phyloP scores from a whole-genome alignment of 2,113 vertebrate species.

The Heterocephalus glaber region DNA sequence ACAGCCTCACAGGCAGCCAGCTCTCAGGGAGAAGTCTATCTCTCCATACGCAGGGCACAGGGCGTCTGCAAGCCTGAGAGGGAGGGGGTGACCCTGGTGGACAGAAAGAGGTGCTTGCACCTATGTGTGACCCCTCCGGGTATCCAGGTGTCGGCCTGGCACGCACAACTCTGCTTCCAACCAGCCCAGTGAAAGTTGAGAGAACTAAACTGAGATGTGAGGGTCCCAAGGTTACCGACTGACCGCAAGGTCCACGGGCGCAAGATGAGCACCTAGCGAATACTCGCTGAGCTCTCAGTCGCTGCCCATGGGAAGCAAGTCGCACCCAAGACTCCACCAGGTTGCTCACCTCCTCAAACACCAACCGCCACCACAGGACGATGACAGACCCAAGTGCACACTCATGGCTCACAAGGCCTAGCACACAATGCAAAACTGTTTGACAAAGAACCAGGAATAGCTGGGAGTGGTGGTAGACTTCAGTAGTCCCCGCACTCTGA shows the following conservation, averaged over 20 bases:
- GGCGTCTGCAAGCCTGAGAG: background rate
- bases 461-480: background rate
- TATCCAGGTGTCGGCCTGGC: background rate
- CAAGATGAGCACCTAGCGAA: background rate
- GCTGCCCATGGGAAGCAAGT: background rate
- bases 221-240: background rate
- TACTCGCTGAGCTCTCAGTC: background rate
- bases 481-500: background rate
- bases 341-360: background rate
- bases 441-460: background rate
- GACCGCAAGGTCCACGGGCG: background rate
- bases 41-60: background rate
- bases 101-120: background rate
- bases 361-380: background rate
- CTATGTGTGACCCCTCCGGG: background rate
- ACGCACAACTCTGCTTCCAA: background rate
- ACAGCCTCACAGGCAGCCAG: background rate
- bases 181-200: background rate
- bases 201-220: background rate
- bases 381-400: background rate
- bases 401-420: background rate
- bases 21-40: background rate
- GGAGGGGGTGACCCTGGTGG: background rate
- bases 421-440: background rate
- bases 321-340: background rate